A percentile compares a stretch with the other conserved stretches of the same genome.
phyloP scores from a whole-genome alignment of 1,140 invertebrate species.

The Drosophila biarmipes region DNA sequence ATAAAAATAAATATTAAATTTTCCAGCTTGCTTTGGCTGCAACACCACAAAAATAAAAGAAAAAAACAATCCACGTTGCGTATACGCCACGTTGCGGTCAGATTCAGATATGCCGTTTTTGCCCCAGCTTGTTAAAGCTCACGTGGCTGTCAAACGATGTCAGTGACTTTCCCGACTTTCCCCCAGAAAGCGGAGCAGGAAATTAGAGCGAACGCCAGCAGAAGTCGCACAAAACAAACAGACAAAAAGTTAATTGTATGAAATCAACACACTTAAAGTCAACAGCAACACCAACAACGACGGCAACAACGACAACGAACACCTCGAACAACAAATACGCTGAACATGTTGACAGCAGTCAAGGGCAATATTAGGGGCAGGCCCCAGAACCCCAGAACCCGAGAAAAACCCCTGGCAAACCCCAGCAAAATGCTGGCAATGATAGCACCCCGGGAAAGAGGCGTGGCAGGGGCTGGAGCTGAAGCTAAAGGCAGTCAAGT shows the following conservation, averaged over 20 bases:
- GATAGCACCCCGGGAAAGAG: slow-evolving; percentile 26
- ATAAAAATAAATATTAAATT: slow-evolving; percentile 66
- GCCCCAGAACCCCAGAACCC: slow-evolving; percentile 32
- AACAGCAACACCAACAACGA: slow-evolving; percentile 58
- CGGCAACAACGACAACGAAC: slow-evolving; percentile 21
- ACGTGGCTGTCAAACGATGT: slow-evolving; percentile 59
- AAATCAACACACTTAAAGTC: slow-evolving; percentile 81
- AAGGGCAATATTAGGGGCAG: slow-evolving; percentile 72
- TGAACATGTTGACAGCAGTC: slow-evolving; percentile 76
- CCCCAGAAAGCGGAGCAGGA: slow-evolving; percentile 34
- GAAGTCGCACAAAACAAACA: slow-evolving; percentile 66
- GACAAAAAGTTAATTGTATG: slow-evolving; percentile 82
- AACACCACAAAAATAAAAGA: slow-evolving; percentile 7
- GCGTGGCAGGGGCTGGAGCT: slow-evolving; percentile 17
- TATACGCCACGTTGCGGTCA: slow-evolving; percentile 40
- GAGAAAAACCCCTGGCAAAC: slow-evolving; percentile 9
- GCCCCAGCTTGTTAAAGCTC: slow-evolving; percentile 45
- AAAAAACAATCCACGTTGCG: slow-evolving; percentile 36
- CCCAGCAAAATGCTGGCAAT: slow-evolving; percentile 40
- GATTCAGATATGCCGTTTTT: slow-evolving; percentile 9
- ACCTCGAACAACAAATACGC: slow-evolving; percentile 57
- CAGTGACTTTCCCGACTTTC: slow-evolving; percentile 33
- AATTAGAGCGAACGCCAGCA: slow-evolving; percentile 56
- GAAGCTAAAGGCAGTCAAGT: slow-evolving; percentile 28
- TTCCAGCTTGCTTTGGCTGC: slow-evolving; percentile 23